Conservation (phyloP, 2,888 invertebrate genomes). For the Rugalucina vietnamica region DNA sequence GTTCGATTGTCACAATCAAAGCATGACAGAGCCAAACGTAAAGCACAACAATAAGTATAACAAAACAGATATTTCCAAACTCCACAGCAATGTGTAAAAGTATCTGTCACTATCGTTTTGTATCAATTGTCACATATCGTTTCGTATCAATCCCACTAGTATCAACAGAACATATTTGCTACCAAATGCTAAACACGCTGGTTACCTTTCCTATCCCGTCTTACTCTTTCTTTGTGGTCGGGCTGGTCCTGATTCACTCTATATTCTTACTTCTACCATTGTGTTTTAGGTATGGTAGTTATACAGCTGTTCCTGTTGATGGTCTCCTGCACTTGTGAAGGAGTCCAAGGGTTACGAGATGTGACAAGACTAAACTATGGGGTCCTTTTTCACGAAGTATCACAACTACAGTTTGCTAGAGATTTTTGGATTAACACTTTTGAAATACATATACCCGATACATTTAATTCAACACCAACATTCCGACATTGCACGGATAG, state of each 20-base stretch:
- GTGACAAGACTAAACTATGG: background rate
- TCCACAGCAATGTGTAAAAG: too few species aligned
- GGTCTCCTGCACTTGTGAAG: background rate
- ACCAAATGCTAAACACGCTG: background rate
- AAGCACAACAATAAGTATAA: too few species aligned
- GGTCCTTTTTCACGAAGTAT: background rate
- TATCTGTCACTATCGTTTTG: too few species aligned
- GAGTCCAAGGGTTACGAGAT: background rate
- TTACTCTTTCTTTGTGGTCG: background rate
- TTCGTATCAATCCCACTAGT: too few species aligned
- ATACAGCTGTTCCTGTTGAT: background rate
- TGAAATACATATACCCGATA: background rate
- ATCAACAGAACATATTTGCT: too few species aligned
- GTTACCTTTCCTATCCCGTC: background rate
- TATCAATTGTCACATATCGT: too few species aligned
- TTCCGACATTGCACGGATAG: background rate
- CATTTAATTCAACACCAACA: background rate
- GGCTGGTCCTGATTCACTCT: background rate
- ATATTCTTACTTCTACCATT: background rate
- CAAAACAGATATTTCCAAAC: too few species aligned
- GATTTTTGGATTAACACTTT: background rate
- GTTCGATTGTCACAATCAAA: background rate
- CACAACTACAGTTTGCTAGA: background rate
- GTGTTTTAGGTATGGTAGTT: background rate
- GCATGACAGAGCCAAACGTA: too few species aligned